Evolutionary conservation across 2,113 vertebrate species (phyloP).

Genomic region (Alaudala cheleensis): DNA sequence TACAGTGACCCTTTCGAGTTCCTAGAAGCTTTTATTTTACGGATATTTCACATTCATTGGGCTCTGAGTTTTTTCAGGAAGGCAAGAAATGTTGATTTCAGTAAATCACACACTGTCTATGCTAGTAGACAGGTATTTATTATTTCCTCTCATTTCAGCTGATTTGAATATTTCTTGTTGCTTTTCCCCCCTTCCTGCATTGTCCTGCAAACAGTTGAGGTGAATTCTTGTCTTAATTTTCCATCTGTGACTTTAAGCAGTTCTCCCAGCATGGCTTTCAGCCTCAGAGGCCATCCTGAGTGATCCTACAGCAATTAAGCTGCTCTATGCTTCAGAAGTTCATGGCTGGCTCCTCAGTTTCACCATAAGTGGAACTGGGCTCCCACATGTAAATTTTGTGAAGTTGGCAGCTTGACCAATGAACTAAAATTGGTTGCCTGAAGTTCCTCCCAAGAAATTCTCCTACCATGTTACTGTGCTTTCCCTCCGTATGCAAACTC

Average conservation of each 20-base stretch:
- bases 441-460: background rate
- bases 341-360: background rate
- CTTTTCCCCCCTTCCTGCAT: background rate
- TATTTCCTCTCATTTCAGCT: background rate
- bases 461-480: background rate
- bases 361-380: background rate
- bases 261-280: background rate
- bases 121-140: background rate
- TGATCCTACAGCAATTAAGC: background rate
- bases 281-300: rapidly evolving
- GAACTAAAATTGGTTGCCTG: background rate
- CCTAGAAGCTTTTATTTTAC: background rate
- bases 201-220: background rate
- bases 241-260: background rate
- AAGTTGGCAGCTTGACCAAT: background rate
- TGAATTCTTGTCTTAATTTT: background rate
- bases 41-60: background rate
- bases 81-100: background rate
- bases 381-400: background rate
- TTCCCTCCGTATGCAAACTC: background rate
- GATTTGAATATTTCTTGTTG: background rate
- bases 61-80: background rate
- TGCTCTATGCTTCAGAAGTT: background rate
- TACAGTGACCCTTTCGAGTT: background rate
- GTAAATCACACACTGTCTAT: background rate